phyloP scores from a whole-genome alignment of 1,140 invertebrate genomes.

The Physella acuta region DNA sequence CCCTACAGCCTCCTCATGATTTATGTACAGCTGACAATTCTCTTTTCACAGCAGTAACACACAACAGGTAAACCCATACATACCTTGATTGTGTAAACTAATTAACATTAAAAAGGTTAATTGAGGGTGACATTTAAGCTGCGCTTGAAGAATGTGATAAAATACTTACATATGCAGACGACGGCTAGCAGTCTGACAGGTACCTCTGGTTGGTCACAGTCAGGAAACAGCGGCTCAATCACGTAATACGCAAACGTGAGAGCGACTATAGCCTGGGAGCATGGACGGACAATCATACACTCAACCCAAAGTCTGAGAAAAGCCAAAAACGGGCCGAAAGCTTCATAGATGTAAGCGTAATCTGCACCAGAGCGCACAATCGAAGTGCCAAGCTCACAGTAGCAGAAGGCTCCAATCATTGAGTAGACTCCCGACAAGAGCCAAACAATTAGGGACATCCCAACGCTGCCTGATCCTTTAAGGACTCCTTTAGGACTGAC shows the following conservation, averaged over 20 bases:
- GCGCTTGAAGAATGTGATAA: too few species aligned
- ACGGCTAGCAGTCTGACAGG: slow-evolving; percentile 52
- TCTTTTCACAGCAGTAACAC: too few species aligned
- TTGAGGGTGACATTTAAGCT: too few species aligned
- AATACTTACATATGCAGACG: slow-evolving; percentile 57
- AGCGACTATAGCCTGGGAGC: slow-evolving; percentile 62
- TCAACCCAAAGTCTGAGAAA: slow-evolving; percentile 65
- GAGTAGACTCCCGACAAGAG: slow-evolving; percentile 78
- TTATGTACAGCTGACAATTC: too few species aligned
- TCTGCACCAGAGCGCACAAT: slow-evolving; percentile 56
- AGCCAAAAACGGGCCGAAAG: slow-evolving; percentile 58
- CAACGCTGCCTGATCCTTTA: slow-evolving; percentile 80
- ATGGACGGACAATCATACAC: slow-evolving; percentile 74
- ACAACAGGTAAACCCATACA: too few species aligned
- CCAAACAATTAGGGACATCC: slow-evolving; percentile 83
- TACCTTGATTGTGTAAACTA: too few species aligned
- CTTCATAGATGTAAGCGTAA: slow-evolving; percentile 59
- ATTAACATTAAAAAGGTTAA: too few species aligned
- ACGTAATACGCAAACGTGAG: slow-evolving; percentile 60
- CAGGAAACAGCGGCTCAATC: slow-evolving; percentile 58
- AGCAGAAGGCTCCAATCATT: slow-evolving; percentile 65
- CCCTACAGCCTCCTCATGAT: too few species aligned
- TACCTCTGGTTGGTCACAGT: slow-evolving; percentile 54
- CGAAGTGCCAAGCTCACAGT: slow-evolving; percentile 56
- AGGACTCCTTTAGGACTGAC: slow-evolving; percentile 91